Evolutionary conservation across 2,797 vertebrate genomes (phyloP), one percentile per base, ranked within the genome.

Genomic region (Hydrophis major): DNA sequence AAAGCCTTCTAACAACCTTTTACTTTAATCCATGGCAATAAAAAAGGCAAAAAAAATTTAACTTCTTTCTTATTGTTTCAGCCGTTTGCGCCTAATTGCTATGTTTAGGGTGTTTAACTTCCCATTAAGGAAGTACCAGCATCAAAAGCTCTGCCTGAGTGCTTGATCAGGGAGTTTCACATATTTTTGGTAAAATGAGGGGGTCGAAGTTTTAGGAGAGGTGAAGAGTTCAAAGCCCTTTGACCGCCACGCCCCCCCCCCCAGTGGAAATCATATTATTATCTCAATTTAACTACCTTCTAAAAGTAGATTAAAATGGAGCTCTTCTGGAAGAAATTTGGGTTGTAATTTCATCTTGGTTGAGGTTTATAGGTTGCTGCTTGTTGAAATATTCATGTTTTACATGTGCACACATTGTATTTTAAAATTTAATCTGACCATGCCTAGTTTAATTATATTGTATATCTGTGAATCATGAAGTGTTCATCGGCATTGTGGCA

Each of bases 1-100:
- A 53, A 91, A 88, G 56, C 55, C 42, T n/a, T 90, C 74, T 25
- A 66, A 22, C 22, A 89, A 28, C 42, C 57, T 91, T 88, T 87
- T 42, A 55, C 47, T 47, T 47, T 78, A 42, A 20, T 78, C 32
- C 74, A 42, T 11, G 18, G 74, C 74, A 42, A 78, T 78, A 78
- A 78, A 37, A 22, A 37, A 42, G 74, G 37, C 74, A 78, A 22
- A 42, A 20, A 18, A 16, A 7, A 20, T 4, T 37, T 37, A 74
- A 74, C 69, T 20, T 37, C 16, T 37, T 74, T n/a, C n/a, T 69
- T 69, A 42, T 10, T 78, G 16, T 37, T 37, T 78, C 18, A 42
- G 18, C 3, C 22, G 69, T 8, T 3, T 74, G 16, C 20, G n/a
- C 69, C 69, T 74, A 74, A 74, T 7, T 37, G 32, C 16, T 37